Conservation (phyloP, 2,888 invertebrate genomes). For the Epirrita christyi region DNA sequence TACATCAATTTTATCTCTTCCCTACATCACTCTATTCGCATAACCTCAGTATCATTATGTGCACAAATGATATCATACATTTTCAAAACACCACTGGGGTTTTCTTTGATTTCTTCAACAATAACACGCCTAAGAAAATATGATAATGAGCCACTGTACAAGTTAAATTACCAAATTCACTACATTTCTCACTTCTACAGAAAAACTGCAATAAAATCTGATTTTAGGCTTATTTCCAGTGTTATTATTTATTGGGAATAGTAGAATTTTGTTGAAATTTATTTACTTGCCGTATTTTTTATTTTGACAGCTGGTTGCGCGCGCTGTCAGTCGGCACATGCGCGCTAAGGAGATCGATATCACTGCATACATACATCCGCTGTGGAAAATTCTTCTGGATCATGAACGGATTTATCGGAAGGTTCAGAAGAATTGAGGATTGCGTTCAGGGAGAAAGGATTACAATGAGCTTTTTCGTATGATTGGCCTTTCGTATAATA, state of each 20-base stretch:
- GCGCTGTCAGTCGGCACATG: slow-evolving; percentile 53
- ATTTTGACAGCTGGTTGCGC: slow-evolving; percentile 65
- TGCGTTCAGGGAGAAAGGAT: neutral
- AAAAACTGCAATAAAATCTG: neutral
- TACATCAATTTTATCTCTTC: neutral
- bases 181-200: neutral
- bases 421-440: neutral
- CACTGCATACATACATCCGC: slow-evolving; percentile 19
- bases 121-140: slow-evolving; percentile 3
- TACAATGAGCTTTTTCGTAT: neutral
- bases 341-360: slow-evolving; percentile 65
- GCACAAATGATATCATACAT: neutral
- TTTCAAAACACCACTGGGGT: neutral
- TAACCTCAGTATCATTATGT: slow-evolving; percentile 3
- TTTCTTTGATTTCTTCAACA: neutral
- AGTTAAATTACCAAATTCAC: slow-evolving; percentile 9
- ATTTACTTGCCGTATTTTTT: slow-evolving; percentile 43
- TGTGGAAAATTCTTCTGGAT: neutral
- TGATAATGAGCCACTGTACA: neutral
- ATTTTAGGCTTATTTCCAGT: neutral
- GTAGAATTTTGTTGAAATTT: slow-evolving; percentile 23
- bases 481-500: too few relatives aligned
- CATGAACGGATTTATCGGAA: neutral
- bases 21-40: neutral
- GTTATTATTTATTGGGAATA: slow-evolving; percentile 11